Evolutionary conservation across 2,888 invertebrate species (phyloP).

Genomic region (Tuta absoluta): DNA sequence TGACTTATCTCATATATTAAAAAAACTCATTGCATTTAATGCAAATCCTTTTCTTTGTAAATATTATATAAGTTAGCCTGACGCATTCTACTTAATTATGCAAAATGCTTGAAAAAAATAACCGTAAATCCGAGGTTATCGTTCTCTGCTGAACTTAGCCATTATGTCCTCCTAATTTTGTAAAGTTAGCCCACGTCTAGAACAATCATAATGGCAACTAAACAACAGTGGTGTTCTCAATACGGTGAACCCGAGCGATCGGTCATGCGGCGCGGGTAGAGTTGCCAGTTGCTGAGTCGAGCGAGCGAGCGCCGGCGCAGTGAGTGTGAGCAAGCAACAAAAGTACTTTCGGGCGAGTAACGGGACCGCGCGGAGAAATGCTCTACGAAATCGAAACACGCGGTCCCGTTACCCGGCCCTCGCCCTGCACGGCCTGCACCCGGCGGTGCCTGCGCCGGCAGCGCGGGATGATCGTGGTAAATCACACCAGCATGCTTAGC

Average conservation of each 20-base stretch:
- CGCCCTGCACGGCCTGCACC: conserved; percentile 50
- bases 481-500: conserved; percentile 48
- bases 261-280: conserved; percentile 55
- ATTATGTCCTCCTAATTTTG: conserved; percentile 49
- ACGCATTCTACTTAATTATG: conserved; percentile 25
- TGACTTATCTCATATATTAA: conserved; percentile 42
- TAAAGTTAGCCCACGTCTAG: conserved; percentile 65
- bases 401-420: conserved; percentile 77
- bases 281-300: conserved; percentile 42
- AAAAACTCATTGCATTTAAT: background rate
- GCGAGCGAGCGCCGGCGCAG: conserved; percentile 51
- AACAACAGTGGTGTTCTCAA: conserved; percentile 64
- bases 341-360: conserved; percentile 80
- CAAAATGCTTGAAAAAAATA: conserved; percentile 37
- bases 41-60: conserved; percentile 20
- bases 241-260: conserved; percentile 72
- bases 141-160: conserved; percentile 44
- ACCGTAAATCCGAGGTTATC: conserved; percentile 43
- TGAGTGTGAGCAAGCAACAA: conserved; percentile 61
- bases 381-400: conserved; percentile 82
- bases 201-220: conserved; percentile 59
- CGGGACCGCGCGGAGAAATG: conserved; percentile 79
- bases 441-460: conserved; percentile 30
- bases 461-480: conserved; percentile 70
- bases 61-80: conserved; percentile 15